Evolutionary conservation across 2,113 vertebrate species (phyloP).

Genomic region (Melanotaenia duboulayi): DNA sequence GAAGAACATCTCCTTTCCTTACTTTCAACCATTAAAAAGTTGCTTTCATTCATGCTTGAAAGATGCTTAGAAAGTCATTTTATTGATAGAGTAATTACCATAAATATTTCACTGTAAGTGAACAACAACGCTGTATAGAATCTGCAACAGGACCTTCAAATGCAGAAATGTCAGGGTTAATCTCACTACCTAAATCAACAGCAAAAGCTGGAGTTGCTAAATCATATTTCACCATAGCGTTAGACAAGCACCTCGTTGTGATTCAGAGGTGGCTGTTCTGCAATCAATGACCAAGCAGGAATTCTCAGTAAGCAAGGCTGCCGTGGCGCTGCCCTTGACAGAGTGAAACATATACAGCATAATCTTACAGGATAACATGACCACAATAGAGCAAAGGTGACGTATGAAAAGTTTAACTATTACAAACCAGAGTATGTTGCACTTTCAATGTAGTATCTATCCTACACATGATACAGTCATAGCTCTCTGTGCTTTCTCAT

Average conservation of each 20-base stretch:
- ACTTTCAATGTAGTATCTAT: conserved; percentile 13
- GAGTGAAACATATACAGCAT: conserved; percentile 51
- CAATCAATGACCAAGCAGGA: conserved; percentile 65
- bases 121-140: conserved; percentile 13
- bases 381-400: not conserved
- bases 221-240: conserved; percentile 31
- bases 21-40: conserved; percentile 46
- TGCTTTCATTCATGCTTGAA: conserved; percentile 30
- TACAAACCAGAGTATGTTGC: conserved; percentile 14
- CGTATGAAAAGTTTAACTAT: conserved; percentile 10
- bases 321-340: conserved; percentile 50
- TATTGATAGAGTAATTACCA: conserved; percentile 33
- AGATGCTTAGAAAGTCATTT: conserved; percentile 37
- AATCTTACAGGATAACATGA: conserved; percentile 32
- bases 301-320: conserved; percentile 50
- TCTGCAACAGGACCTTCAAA: conserved; percentile 15
- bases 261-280: conserved; percentile 62
- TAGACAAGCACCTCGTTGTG: conserved; percentile 20
- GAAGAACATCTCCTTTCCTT: conserved; percentile 14
- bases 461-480: conserved; percentile 36
- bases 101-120: conserved; percentile 36
- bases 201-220: conserved; percentile 36
- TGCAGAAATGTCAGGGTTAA: conserved; percentile 3
- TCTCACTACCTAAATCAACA: conserved; percentile 20
- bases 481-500: conserved; percentile 35